Conservation (phyloP, 35 echinoderm and acorn worm genomes). For the Ptychodera flava region DNA sequence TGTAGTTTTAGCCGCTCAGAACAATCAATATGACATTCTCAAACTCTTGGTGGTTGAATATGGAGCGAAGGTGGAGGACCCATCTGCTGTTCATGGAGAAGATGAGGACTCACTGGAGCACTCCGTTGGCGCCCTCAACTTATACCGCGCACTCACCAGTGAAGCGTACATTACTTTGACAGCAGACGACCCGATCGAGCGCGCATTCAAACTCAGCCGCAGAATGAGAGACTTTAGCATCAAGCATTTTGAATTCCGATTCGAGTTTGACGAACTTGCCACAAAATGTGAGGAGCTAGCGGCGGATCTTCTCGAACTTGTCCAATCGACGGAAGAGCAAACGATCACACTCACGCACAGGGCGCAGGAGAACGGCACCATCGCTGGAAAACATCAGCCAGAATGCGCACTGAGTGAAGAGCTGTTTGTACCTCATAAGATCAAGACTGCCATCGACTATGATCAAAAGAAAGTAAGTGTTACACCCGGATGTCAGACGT, state of each 20-base stretch:
- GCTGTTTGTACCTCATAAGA: constrained; percentile 64
- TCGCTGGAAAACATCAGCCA: background rate
- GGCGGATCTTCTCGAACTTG: constrained; percentile 1
- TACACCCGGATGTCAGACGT: too few relatives aligned
- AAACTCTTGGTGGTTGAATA: background rate
- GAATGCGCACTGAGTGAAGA: background rate
- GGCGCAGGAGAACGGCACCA: background rate
- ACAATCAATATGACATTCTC: constrained; percentile 8
- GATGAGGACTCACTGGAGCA: constrained; percentile 6
- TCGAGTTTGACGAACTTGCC: constrained; percentile 4
- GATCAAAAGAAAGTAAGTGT: constrained; percentile 16
- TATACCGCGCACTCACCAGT: constrained; percentile 6
- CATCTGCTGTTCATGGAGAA: background rate
- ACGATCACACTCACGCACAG: background rate
- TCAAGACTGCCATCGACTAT: constrained; percentile 21
- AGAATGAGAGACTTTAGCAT: background rate
- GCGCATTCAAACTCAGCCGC: constrained; percentile 3
- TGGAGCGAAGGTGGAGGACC: background rate
- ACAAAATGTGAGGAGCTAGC: background rate
- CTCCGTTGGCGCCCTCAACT: background rate
- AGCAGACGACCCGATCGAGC: constrained; percentile 4
- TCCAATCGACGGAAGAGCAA: constrained; percentile 4
- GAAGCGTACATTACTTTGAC: constrained; percentile 10
- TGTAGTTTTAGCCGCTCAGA: constrained; percentile 6
- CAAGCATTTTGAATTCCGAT: background rate